phyloP scores from a whole-genome alignment of 2,113 vertebrate species.

The Lontra canadensis region DNA sequence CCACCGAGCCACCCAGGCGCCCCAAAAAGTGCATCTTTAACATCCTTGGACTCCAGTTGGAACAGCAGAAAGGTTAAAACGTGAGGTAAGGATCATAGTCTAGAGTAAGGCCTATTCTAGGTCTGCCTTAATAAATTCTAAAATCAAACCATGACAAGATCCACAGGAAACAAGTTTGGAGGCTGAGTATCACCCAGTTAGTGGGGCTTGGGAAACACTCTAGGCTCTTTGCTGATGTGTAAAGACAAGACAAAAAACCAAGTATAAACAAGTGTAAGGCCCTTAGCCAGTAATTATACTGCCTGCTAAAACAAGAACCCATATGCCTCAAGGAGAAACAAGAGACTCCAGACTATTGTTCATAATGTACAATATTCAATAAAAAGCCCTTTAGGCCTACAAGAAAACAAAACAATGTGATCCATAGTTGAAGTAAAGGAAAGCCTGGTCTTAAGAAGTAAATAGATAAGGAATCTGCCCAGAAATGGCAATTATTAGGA shows the following conservation, averaged over 20 bases:
- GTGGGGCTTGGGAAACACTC: neutral
- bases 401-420: neutral
- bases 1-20: no score
- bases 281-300: neutral
- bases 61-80: neutral
- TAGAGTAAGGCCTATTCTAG: neutral
- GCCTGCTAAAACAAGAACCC: neutral
- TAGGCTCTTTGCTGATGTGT: neutral
- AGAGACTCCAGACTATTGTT: neutral
- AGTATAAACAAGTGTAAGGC: neutral
- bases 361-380: neutral
- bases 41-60: neutral
- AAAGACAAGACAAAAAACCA: neutral
- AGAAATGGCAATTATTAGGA: neutral
- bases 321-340: neutral
- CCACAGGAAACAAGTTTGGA: neutral
- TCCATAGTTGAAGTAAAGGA: neutral
- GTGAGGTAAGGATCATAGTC: neutral
- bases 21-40: neutral
- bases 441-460: neutral
- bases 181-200: neutral
- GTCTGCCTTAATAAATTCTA: neutral
- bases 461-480: neutral
- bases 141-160: neutral
- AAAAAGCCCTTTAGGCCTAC: neutral